Base-by-base conservation (phyloP, 2,113 vertebrate species). In the Stigmatopora argus region DNA sequence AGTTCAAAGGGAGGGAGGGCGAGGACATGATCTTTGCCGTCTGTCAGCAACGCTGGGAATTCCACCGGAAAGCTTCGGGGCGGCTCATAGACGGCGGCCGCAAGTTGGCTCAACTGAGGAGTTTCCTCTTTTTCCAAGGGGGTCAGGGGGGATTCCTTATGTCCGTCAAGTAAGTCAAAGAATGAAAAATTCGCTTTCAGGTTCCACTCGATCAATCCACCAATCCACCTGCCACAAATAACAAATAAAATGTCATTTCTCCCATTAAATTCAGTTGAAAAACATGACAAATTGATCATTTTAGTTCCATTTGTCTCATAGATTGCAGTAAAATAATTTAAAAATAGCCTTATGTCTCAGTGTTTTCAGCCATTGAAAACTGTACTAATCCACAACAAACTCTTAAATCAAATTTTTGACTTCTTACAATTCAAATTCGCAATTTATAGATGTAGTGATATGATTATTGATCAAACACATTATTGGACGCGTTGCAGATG, bases 1-100 rank as follows among this genome's bases (percentile, higher is more conserved):
- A 86, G 44, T 88, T 62, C 72, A 91, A 83, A 23, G 90, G 86
- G 41, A 91, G 85, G 65, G 88, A 78, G 21, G 90, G 86, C 26
- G 87, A 90, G 23, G 90, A 87, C 91, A 92, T 91, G 65, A 38
- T 71, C 62, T 66, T 72, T 59, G 72, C 65, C 63, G 73, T 61
- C 48, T 78, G 76, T 87, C 80, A 84, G 79, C 83, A 81, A 72
- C 38, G 76, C 59, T 51, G 64, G 64, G 55, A 47, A 63, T 70
- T 74, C 79, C 78, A 52, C 69, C 65, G 67, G 44, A 67, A 67
- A 67, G 62, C 74, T 77, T 78, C 74, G 59, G 59, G n/a, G 71
- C 64, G 63, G 76, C 79, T 82, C 83, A 82, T 84, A 81, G 78
- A 84, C 84, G 57, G 55, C 69, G 65, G 64, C 67, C 66, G 74